Evolutionary conservation across 2,797 vertebrate species (phyloP).

Genomic region (Dicrostonyx torquatus): DNA sequence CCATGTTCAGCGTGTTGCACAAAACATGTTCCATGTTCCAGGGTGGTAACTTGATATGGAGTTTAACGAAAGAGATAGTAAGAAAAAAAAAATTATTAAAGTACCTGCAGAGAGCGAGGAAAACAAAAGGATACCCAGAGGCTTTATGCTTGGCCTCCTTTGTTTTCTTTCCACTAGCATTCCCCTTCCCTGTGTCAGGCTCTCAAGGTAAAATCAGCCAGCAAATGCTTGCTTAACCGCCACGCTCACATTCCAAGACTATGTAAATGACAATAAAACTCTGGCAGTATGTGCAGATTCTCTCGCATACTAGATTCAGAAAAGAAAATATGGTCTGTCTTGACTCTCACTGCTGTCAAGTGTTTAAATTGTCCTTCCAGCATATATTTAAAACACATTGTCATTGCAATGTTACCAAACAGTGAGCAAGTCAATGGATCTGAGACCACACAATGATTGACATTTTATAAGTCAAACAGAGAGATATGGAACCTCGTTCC

Average conservation of each 20-base stretch:
- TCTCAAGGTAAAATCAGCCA: slow-evolving; percentile 70
- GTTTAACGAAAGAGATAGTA: not conserved
- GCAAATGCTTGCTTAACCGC: slow-evolving; percentile 51
- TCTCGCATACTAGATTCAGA: slow-evolving; percentile 80
- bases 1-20: not conserved
- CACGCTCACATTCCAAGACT: slow-evolving; percentile 68
- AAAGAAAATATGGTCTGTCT: slow-evolving; percentile 82
- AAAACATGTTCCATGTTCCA: not conserved
- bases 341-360: slow-evolving; percentile 83
- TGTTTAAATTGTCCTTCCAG: slow-evolving; percentile 83
- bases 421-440: slow-evolving; percentile 79
- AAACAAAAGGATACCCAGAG: not conserved
- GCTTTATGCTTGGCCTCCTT: not conserved
- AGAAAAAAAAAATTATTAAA: not conserved
- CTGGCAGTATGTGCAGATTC: slow-evolving; percentile 80
- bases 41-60: not conserved
- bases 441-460: slow-evolving; percentile 82
- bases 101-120: not conserved
- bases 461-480: slow-evolving; percentile 81
- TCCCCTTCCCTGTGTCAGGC: not conserved
- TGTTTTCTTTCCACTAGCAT: not conserved
- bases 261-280: slow-evolving; percentile 81
- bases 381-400: slow-evolving; percentile 85
- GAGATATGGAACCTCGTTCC: slow-evolving; percentile 71
- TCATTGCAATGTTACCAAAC: slow-evolving; percentile 83